Evolutionary conservation across 1,140 invertebrate genomes (phyloP).

Genomic region (Eupristina koningsbergeri): DNA sequence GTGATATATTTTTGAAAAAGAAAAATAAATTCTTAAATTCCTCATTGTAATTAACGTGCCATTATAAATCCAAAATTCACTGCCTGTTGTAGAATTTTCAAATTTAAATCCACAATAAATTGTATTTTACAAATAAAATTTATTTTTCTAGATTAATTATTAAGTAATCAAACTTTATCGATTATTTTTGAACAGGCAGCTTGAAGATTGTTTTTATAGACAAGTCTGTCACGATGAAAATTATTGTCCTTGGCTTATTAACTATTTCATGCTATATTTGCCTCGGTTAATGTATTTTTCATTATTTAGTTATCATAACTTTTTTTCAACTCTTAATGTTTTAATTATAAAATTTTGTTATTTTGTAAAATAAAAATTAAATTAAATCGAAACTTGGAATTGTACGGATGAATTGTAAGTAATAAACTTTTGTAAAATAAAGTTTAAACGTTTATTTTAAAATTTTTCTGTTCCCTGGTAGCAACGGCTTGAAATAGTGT

Average conservation of each 20-base stretch:
- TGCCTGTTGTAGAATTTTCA: conserved; percentile 31
- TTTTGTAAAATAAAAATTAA: conserved; percentile 45
- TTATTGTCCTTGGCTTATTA: conserved; percentile 27
- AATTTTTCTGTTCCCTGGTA: conserved; percentile 68
- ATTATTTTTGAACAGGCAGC: neutral
- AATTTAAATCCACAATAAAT: conserved; percentile 1
- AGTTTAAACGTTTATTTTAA: conserved; percentile 57
- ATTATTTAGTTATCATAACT: conserved; percentile 44
- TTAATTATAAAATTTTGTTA: conserved; percentile 34
- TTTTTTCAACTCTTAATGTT: conserved; percentile 29
- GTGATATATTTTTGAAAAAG: conserved; percentile 47
- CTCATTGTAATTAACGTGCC: conserved; percentile 45
- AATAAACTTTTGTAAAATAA: conserved; percentile 63
- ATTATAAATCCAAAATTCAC: conserved; percentile 40
- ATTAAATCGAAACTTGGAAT: conserved; percentile 56
- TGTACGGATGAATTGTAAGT: conserved; percentile 65
- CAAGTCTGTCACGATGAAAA: neutral
- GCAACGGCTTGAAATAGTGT: conserved; percentile 62
- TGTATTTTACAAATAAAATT: neutral
- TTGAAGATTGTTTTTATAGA: conserved; percentile 2
- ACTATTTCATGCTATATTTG: conserved; percentile 22
- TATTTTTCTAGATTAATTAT: neutral
- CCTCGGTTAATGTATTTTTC: conserved; percentile 36
- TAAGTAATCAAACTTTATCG: conserved; percentile 16
- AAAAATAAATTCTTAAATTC: conserved; percentile 34